These are phyloP conservation scores for Notolepis coatsorum DNA, from an alignment of 2,797 vertebrate genomes.

Conservation along the genomic window DNA sequence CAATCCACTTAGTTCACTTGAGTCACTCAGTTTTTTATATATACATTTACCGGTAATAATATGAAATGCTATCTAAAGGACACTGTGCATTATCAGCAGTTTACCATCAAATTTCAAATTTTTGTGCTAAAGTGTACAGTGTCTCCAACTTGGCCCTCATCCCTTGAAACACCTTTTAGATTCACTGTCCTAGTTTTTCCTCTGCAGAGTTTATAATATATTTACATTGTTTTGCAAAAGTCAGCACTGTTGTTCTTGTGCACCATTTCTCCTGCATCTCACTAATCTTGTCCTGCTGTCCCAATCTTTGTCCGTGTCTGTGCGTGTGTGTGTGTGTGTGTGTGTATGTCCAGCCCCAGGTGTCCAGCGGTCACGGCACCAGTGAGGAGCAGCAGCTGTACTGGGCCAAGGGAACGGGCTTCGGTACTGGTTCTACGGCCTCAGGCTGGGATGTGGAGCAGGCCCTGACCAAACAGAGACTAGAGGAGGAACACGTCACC, in stretches of 20 bases:
- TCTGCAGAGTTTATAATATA: neutral
- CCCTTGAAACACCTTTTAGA: too few species aligned
- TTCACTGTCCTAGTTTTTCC: neutral
- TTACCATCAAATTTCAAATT: too few species aligned
- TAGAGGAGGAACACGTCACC: slow-evolving; percentile 98
- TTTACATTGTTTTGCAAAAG: neutral
- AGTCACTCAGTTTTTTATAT: too few species aligned
- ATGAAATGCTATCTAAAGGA: too few species aligned
- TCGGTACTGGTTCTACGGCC: slow-evolving; percentile 99
- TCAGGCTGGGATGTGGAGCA: slow-evolving; percentile 99
- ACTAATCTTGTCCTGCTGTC: neutral
- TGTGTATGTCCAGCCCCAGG: slow-evolving; percentile 84
- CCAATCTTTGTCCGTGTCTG: neutral
- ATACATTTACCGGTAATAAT: too few species aligned
- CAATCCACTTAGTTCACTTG: too few species aligned
- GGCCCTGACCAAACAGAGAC: slow-evolving; percentile 95
- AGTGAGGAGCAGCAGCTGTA: slow-evolving; percentile 97
- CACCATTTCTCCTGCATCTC: too few species aligned
- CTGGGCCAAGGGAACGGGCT: slow-evolving; percentile 99
- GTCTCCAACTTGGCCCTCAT: too few species aligned
- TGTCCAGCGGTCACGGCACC: slow-evolving; percentile 91
- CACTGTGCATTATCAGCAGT: too few species aligned
- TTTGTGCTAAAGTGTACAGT: too few species aligned
- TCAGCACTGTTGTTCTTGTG: neutral
- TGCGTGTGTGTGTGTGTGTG: neutral